Evolutionary conservation across 2,797 vertebrate species (phyloP).

Genomic region (Halcyon chelicuti): DNA sequence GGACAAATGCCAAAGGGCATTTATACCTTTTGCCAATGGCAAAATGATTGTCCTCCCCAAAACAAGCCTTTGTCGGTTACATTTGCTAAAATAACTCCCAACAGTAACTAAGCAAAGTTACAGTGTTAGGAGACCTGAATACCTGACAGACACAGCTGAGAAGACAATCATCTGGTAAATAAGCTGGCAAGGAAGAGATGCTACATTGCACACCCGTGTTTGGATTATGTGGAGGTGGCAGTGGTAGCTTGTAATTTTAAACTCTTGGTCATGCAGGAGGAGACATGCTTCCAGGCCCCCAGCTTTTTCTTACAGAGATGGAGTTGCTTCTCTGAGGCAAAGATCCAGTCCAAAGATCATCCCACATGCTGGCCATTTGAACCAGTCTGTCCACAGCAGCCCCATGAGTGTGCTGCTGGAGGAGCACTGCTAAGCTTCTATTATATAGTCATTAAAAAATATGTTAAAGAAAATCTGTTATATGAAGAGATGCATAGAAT

Average conservation of each 20-base stretch:
- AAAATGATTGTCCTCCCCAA: background rate
- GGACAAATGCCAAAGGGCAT: background rate
- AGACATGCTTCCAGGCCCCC: background rate
- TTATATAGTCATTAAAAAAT: background rate
- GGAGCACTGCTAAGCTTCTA: background rate
- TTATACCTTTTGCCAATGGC: background rate
- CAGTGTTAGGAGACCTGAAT: background rate
- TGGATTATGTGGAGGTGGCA: background rate
- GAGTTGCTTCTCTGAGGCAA: background rate
- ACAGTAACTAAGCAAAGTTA: background rate
- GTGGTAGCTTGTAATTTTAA: background rate
- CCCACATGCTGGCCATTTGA: background rate
- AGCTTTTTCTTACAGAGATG: background rate
- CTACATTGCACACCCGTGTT: background rate
- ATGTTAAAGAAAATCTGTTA: background rate
- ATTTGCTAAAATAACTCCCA: background rate
- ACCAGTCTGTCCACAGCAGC: background rate
- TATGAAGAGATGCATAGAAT: background rate
- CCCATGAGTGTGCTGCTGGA: background rate
- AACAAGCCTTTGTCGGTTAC: background rate
- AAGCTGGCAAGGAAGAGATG: background rate
- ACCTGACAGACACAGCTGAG: background rate
- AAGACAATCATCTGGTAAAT: too few species aligned
- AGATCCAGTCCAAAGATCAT: background rate
- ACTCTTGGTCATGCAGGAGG: background rate